phyloP scores from a whole-genome alignment of 2,888 invertebrate genomes.

The Flexamia atlantica region DNA sequence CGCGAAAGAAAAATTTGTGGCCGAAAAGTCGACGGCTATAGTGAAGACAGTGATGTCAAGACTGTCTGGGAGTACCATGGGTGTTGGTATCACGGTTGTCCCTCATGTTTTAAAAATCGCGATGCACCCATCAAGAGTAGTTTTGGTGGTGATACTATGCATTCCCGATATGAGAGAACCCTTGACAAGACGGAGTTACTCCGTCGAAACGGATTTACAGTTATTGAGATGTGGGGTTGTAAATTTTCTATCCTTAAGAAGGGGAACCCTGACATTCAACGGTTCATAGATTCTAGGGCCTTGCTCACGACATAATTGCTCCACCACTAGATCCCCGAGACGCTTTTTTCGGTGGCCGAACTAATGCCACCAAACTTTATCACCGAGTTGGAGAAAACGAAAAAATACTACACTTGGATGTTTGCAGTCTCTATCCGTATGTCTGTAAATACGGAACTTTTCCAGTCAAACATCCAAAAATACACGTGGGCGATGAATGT shows the following conservation, averaged over 20 bases:
- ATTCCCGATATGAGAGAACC: no score
- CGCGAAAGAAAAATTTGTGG: slow-evolving; percentile 58
- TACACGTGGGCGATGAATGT: slow-evolving; percentile 68
- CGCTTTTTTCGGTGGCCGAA: background rate
- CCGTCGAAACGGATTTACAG: no score
- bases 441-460: slow-evolving; percentile 70
- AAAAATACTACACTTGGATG: slow-evolving; percentile 38
- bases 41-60: slow-evolving; percentile 60
- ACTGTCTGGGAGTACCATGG: slow-evolving; percentile 34
- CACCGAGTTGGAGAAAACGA: slow-evolving; percentile 68
- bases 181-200: no score
- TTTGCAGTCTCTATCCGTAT: slow-evolving; percentile 62
- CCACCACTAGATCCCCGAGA: slow-evolving; percentile 33
- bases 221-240: no score
- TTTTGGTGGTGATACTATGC: no score
- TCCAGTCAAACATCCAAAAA: slow-evolving; percentile 71
- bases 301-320: slow-evolving; percentile 64
- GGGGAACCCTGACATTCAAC: no score
- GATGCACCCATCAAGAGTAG: no score
- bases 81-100: no score
- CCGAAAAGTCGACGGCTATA: slow-evolving; percentile 69
- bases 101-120: no score
- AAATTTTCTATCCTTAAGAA: no score
- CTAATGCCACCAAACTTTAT: slow-evolving; percentile 60
- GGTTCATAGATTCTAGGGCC: slow-evolving; percentile 60